A percentile compares a stretch with the other conserved stretches of the same genome.
These are phyloP conservation scores for Meandrusa payeni DNA, from an alignment of 2,888 invertebrate species.

Conservation along the genomic window DNA sequence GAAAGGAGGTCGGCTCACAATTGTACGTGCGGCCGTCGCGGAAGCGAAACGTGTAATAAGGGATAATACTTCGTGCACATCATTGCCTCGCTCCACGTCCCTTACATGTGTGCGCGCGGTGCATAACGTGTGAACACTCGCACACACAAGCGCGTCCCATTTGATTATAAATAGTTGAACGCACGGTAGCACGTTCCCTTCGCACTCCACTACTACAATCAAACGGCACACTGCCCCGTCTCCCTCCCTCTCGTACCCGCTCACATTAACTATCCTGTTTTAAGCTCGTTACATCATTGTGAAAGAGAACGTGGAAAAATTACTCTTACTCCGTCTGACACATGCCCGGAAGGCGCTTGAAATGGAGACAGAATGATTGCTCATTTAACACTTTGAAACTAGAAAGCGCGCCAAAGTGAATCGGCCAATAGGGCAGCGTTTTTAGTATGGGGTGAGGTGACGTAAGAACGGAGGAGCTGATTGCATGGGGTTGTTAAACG, in stretches of 20 bases:
- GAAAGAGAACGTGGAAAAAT: conserved; percentile 47
- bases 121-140: conserved; percentile 68
- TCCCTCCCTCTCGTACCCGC: conserved; percentile 40
- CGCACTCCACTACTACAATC: conserved; percentile 72
- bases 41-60: conserved; percentile 76
- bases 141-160: conserved; percentile 57
- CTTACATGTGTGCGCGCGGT: conserved; percentile 57
- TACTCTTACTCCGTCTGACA: conserved; percentile 53
- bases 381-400: conserved; percentile 48
- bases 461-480: conserved; percentile 61
- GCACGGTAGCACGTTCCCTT: conserved; percentile 80
- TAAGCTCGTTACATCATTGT: conserved; percentile 69
- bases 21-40: conserved; percentile 71
- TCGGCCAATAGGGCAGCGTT: conserved; percentile 49
- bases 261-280: conserved; percentile 47
- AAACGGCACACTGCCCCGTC: conserved; percentile 59
- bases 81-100: conserved; percentile 68
- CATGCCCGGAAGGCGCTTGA: conserved; percentile 37
- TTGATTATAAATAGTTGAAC: conserved; percentile 80
- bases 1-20: conserved; percentile 66
- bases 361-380: conserved; percentile 46
- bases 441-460: conserved; percentile 76
- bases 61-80: conserved; percentile 79
- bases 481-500: conserved; percentile 72
- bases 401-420: conserved; percentile 78